Conservation (phyloP, 2,797 vertebrate genomes). For the Scomberomorus guttatus region DNA sequence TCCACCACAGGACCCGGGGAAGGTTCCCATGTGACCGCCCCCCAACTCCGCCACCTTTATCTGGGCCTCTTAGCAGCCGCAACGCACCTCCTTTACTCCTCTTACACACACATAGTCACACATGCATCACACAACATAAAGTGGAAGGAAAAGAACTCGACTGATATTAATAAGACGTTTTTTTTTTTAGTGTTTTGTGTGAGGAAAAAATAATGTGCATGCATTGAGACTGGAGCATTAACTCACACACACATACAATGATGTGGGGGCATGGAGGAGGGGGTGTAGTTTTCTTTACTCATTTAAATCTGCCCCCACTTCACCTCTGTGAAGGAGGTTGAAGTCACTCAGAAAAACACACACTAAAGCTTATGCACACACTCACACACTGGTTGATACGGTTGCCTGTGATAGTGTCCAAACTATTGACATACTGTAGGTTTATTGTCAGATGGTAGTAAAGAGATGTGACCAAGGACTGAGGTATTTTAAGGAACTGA, state of each 20-base stretch:
- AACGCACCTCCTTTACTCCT: constrained; percentile 36
- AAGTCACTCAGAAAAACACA: constrained; percentile 78
- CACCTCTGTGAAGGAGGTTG: constrained; percentile 79
- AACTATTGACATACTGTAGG: neutral
- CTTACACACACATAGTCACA: constrained; percentile 36
- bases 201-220: neutral
- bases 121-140: constrained; percentile 16
- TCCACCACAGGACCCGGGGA: constrained; percentile 53
- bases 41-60: constrained; percentile 45
- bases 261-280: constrained; percentile 1
- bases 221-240: constrained; percentile 5
- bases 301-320: constrained; percentile 86
- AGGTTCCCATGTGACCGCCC: constrained; percentile 76
- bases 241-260: constrained; percentile 48
- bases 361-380: constrained; percentile 65
- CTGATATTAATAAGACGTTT: constrained; percentile 2
- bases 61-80: constrained; percentile 60
- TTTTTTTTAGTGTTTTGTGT: neutral
- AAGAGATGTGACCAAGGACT: neutral
- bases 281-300: constrained; percentile 74
- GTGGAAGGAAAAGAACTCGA: neutral
- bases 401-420: constrained; percentile 49
- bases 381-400: constrained; percentile 23
- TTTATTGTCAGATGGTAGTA: neutral
- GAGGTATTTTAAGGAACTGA: no score